phyloP scores from a whole-genome alignment of 2,797 vertebrate genomes.

The Loris lydekkerianus region DNA sequence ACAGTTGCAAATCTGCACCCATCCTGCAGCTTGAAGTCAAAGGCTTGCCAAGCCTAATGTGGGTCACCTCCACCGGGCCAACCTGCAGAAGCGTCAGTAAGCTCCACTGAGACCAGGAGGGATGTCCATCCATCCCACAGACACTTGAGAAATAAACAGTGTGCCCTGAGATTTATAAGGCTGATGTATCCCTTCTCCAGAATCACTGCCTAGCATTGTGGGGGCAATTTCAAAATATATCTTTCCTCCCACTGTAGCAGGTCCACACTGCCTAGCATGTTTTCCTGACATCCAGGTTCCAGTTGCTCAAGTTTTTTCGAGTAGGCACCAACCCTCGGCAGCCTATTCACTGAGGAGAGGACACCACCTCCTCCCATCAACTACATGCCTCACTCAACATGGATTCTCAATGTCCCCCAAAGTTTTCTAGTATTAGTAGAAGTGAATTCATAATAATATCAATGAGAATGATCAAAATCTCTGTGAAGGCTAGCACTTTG shows the following conservation, averaged over 20 bases:
- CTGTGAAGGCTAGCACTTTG: background rate
- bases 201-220: background rate
- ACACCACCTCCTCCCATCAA: background rate
- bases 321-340: background rate
- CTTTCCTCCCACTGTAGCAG: background rate
- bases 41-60: background rate
- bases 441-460: slow-evolving; percentile 6
- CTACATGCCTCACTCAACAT: background rate
- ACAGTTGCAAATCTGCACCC: background rate
- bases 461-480: background rate
- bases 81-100: background rate
- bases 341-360: background rate
- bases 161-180: background rate
- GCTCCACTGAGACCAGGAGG: background rate
- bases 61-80: background rate
- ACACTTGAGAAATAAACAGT: background rate
- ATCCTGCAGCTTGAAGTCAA: background rate
- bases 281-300: background rate
- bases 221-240: background rate
- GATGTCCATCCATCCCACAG: background rate
- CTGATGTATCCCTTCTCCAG: background rate
- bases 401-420: background rate
- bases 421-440: background rate
- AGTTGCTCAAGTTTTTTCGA: background rate
- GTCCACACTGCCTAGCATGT: background rate